phyloP scores from a whole-genome alignment of 2,113 vertebrate species.

The Prolemur simus region DNA sequence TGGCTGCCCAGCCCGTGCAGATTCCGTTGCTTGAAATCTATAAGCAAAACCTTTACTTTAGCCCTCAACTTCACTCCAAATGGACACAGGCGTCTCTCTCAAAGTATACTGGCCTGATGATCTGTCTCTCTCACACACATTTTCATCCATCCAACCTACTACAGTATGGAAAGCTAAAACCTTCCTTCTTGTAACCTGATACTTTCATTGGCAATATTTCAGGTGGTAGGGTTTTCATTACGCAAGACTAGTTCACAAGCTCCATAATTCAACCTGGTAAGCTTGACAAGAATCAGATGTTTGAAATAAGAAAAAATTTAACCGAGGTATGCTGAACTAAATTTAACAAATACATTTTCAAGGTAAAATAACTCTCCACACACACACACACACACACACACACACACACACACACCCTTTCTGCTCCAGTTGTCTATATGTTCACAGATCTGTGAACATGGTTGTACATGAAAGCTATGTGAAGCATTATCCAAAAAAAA shows the following conservation, averaged over 20 bases:
- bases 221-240: conserved; percentile 6
- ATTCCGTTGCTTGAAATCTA: not conserved
- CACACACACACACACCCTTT: not conserved
- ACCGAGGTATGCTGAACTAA: not conserved
- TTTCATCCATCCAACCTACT: conserved; percentile 4
- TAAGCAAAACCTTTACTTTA: not conserved
- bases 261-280: conserved; percentile 37
- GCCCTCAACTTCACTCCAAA: not conserved
- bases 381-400: too few relatives aligned
- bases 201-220: conserved; percentile 38
- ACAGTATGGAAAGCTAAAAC: conserved; percentile 38
- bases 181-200: conserved; percentile 34
- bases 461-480: not conserved
- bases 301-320: not conserved
- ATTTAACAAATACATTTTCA: not conserved
- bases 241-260: conserved; percentile 11
- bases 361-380: conserved; percentile 18
- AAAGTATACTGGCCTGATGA: not conserved
- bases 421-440: not conserved
- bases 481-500: not conserved
- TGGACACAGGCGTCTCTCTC: not conserved
- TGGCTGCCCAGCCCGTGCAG: not conserved
- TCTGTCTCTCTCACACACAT: not conserved
- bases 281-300: conserved; percentile 10
- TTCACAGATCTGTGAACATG: not conserved